These are phyloP conservation scores for Drosophila fulvimacula DNA, from an alignment of 2,888 invertebrate genomes.

Conservation along the genomic window DNA sequence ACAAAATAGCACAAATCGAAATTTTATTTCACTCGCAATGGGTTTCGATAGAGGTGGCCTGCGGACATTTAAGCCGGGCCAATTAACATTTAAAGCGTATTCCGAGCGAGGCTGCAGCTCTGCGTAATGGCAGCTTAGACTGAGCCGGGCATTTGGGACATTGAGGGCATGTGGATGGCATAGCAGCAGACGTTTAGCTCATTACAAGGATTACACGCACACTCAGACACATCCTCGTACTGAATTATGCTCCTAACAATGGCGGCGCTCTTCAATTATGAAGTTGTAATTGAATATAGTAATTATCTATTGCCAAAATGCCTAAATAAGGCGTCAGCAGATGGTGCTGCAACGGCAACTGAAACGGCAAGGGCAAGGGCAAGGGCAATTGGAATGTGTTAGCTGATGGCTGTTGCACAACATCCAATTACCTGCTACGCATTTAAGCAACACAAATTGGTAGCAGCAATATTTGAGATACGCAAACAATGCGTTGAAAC, in stretches of 20 bases:
- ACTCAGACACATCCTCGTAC: constrained; percentile 20
- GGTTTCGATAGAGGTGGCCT: not conserved
- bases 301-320: constrained; percentile 53
- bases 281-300: constrained; percentile 69
- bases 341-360: not conserved
- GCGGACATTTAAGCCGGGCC: not conserved
- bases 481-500: constrained; percentile 33
- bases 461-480: constrained; percentile 20
- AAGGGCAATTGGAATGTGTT: not conserved
- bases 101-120: not conserved
- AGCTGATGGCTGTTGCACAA: constrained; percentile 18
- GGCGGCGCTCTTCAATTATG: constrained; percentile 51
- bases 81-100: constrained; percentile 18
- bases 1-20: not conserved
- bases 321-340: constrained; percentile 16
- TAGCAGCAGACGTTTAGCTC: constrained; percentile 38
- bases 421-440: constrained; percentile 45
- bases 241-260: constrained; percentile 1
- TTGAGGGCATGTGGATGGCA: constrained; percentile 26
- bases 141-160: constrained; percentile 25
- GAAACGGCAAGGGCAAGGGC: not conserved
- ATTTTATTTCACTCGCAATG: not conserved
- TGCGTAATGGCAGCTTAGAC: constrained; percentile 47
- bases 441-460: constrained; percentile 32
- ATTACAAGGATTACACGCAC: constrained; percentile 50